Evolutionary conservation across 2,797 vertebrate genomes (phyloP).

Genomic region (Hozukius guyotensis): DNA sequence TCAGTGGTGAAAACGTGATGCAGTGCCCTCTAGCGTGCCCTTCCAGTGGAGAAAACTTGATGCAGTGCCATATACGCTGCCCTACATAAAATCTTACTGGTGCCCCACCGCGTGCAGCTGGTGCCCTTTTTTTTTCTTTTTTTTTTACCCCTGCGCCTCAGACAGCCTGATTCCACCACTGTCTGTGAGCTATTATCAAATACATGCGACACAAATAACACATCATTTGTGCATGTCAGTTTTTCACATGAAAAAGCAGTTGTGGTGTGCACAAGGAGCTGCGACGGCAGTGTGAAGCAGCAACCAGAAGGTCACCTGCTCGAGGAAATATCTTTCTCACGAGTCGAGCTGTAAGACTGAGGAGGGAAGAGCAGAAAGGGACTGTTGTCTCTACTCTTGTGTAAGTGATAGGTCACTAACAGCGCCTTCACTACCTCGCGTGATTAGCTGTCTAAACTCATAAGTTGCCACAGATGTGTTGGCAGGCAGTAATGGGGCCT

Average conservation of each 20-base stretch:
- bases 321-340: not conserved
- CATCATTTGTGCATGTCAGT: not conserved
- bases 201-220: not conserved
- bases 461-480: not conserved
- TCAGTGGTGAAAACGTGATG: too few relatives aligned
- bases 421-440: not conserved
- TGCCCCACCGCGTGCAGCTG: too few relatives aligned
- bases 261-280: not conserved
- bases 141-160: too few relatives aligned
- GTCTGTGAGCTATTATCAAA: not conserved
- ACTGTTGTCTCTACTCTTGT: not conserved
- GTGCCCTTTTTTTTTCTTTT: too few relatives aligned
- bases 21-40: too few relatives aligned
- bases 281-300: not conserved
- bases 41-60: too few relatives aligned
- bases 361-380: not conserved
- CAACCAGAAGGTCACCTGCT: slow-evolving; percentile 3
- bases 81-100: too few relatives aligned
- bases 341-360: not conserved
- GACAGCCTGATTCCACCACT: too few relatives aligned
- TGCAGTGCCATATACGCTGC: too few relatives aligned
- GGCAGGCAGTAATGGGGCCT: not conserved
- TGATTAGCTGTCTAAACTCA: slow-evolving; percentile 20
- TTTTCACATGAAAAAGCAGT: not conserved
- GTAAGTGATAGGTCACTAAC: slow-evolving; percentile 13